Base-by-base conservation (phyloP, 2,797 vertebrate genomes). In the Cercopithecus neglectus region DNA sequence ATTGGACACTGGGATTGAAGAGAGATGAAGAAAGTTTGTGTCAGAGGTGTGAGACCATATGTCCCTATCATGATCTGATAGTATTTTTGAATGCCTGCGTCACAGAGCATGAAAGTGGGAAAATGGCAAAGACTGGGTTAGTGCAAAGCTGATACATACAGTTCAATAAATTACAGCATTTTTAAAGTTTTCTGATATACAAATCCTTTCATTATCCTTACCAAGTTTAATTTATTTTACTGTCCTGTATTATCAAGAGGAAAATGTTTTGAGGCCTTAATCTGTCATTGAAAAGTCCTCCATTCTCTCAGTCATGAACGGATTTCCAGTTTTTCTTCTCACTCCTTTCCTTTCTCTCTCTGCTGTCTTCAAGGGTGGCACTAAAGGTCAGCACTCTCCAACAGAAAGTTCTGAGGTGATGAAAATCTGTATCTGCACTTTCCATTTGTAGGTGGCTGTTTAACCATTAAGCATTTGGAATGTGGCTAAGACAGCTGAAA, bases 51-150 rank as follows among this genome's bases (percentile, higher is more conserved):
- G 6, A 72, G 26, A 61, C 2, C 36, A 0, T 48, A 19, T 24
- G 5, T 1, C 2, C 11, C 4, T 46, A 4, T 59, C 22, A 0
- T 48, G 36, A 39, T 10, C 12, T 39, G 22, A 78, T 53, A 33
- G 2, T 57, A 55, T 28, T 81, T 61, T 70, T 50, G 22, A 46
- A 87, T 10, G 4, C 1, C 24, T 64, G 3, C 1, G 4, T 19
- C 17, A 53, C 8, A 79, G 14, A 33, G 9, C 41, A 8, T 44
- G 5, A 7, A 17, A 0, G 3, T 44, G 1, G 1, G 2, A 1
- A 4, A 26, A 4, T 75, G 9, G 10, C 22, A 8, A 30, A 39
- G 33, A 70, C 10, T 53, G 39, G 2, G 5, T 14, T 11, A 80
- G 30, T 14, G 36, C 16, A 61, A 44, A 11, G 8, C 0, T 87